A percentile compares a stretch with the other conserved stretches of the same genome.
Conservation (phyloP, 2,797 vertebrate genomes). For the Lates japonicus region DNA sequence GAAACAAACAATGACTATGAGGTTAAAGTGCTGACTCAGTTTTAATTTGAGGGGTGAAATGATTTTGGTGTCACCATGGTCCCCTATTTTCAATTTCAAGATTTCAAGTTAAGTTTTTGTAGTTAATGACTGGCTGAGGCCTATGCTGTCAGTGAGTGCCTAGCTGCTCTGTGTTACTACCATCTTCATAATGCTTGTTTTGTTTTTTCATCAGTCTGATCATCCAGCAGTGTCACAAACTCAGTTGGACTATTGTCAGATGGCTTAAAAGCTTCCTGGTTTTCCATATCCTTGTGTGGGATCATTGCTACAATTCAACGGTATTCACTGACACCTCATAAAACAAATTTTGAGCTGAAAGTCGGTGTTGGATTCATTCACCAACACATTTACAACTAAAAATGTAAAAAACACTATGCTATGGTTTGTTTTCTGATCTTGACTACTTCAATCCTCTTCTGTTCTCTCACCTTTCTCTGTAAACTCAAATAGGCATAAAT, state of each 20-base stretch:
- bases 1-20: conserved; percentile 14
- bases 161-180: background rate
- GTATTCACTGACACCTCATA: background rate
- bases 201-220: background rate
- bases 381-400: background rate
- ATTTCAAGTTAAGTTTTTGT: background rate
- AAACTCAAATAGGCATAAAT: conserved; percentile 11
- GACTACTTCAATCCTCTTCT: background rate
- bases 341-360: background rate
- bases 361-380: background rate
- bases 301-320: background rate
- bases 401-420: background rate
- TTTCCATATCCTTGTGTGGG: background rate
- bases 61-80: background rate
- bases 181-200: background rate
- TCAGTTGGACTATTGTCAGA: background rate
- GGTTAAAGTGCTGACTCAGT: conserved; percentile 18
- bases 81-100: background rate
- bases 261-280: background rate
- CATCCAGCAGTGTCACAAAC: background rate
- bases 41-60: conserved; percentile 14
- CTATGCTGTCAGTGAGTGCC: background rate
- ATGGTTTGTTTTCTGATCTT: background rate
- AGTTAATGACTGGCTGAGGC: background rate
- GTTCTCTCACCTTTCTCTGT: conserved; percentile 6